These are phyloP conservation scores for Miichthys miiuy DNA, from an alignment of 2,797 vertebrate species.

Conservation along the genomic window DNA sequence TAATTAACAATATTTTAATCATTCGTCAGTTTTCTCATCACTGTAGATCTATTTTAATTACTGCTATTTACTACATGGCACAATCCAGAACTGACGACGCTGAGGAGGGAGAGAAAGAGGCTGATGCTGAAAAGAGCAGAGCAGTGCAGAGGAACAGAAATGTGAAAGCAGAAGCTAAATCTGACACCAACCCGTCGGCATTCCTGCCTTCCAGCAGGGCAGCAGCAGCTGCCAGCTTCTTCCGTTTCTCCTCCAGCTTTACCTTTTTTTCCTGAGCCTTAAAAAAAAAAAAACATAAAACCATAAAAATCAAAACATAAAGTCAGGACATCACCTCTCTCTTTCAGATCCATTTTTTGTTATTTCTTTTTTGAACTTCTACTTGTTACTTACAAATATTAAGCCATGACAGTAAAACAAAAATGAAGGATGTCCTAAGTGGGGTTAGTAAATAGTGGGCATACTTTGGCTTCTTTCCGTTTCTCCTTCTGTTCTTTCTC, in stretches of 20 bases:
- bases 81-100: background rate
- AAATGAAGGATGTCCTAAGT: background rate
- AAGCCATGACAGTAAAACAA: background rate
- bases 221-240: constrained; percentile 87
- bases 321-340: background rate
- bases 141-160: background rate
- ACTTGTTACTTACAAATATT: background rate
- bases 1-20: constrained; percentile 19
- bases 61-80: background rate
- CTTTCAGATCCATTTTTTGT: background rate
- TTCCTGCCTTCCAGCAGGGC: constrained; percentile 89
- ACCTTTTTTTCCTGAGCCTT: constrained; percentile 90
- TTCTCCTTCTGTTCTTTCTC: constrained; percentile 82
- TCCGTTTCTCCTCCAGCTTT: constrained; percentile 91
- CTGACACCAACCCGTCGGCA: constrained; percentile 91
- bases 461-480: constrained; percentile 87
- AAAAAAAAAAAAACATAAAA: background rate
- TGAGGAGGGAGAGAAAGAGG: background rate
- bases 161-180: constrained; percentile 3
- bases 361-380: background rate
- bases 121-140: background rate
- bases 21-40: constrained; percentile 9
- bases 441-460: constrained; percentile 23
- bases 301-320: background rate
- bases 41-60: constrained; percentile 49